Percentiles rank a stretch among this genome's conserved stretches.
These are phyloP conservation scores for Ptychodera flava DNA, from an alignment of 35 echinoderm and acorn worm species.

Conservation along the genomic window DNA sequence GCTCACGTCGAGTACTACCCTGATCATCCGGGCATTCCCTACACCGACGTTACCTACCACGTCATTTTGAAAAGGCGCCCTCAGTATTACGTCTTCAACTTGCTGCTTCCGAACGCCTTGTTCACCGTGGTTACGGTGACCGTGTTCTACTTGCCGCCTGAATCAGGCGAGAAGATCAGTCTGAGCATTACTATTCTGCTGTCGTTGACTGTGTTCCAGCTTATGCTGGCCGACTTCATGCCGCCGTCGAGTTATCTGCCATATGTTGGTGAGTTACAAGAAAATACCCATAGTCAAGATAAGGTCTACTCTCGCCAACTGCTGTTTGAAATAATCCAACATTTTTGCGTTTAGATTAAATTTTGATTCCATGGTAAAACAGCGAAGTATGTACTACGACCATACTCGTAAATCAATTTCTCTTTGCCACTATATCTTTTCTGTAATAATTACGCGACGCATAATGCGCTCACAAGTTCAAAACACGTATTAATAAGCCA, in stretches of 20 bases:
- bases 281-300: no score
- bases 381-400: no score
- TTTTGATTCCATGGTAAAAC: no score
- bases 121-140: constrained; percentile 80
- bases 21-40: constrained; percentile 79
- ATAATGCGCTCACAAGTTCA: no score
- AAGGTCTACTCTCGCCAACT: no score
- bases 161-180: constrained; percentile 88
- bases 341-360: no score
- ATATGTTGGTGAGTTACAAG: constrained; percentile 67
- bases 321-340: no score
- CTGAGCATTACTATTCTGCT: constrained; percentile 91
- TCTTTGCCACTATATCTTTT: no score
- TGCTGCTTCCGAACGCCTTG: constrained; percentile 68
- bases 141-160: constrained; percentile 80
- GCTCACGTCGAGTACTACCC: constrained; percentile 88
- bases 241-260: constrained; percentile 86
- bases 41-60: constrained; percentile 74
- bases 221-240: constrained; percentile 95
- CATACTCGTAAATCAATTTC: no score
- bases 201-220: constrained; percentile 93
- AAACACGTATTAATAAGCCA: no score
- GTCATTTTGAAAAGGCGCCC: constrained; percentile 65
- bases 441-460: no score
- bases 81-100: constrained; percentile 87